Percentiles rank a stretch among this genome's conserved stretches.
Evolutionary conservation across 2,113 vertebrate genomes (phyloP).

Genomic region (Benitochromis conjunctus): DNA sequence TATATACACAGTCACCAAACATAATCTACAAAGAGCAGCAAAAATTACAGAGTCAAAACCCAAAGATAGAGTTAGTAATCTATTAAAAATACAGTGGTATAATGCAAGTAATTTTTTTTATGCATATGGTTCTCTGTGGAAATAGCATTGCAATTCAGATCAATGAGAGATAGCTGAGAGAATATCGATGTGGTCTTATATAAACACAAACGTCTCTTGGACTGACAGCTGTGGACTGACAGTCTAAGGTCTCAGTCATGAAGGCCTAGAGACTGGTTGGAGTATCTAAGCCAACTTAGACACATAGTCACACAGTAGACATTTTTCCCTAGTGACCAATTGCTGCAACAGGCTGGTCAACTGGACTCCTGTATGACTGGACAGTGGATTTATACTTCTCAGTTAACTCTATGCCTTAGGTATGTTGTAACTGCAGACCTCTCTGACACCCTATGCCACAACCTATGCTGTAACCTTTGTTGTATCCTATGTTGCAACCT

Average conservation of each 20-base stretch:
- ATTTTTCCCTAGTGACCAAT: not conserved
- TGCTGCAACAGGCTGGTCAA: not conserved
- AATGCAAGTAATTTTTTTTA: not conserved
- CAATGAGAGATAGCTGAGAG: not conserved
- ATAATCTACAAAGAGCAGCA: not conserved
- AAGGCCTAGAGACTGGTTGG: not conserved
- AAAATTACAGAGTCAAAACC: not conserved
- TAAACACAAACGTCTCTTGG: fast-evolving
- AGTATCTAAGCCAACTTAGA: not conserved
- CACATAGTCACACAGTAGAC: not conserved
- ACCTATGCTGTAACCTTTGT: not conserved
- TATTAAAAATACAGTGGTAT: not conserved
- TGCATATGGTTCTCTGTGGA: not conserved
- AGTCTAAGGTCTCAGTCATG: not conserved
- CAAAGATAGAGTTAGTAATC: not conserved
- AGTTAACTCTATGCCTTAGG: not conserved
- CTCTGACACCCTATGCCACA: not conserved
- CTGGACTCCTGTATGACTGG: not conserved
- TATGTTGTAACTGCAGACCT: not conserved
- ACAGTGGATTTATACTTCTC: not conserved
- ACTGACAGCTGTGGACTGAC: not conserved
- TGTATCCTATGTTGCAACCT: not conserved
- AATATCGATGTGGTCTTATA: not conserved
- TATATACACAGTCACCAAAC: not conserved
- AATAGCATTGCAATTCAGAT: not conserved